Percentiles rank a stretch among this genome's conserved stretches.
Conservation (phyloP, 92 coral and sea anemone genomes). For the Virgularia gustaviana region DNA sequence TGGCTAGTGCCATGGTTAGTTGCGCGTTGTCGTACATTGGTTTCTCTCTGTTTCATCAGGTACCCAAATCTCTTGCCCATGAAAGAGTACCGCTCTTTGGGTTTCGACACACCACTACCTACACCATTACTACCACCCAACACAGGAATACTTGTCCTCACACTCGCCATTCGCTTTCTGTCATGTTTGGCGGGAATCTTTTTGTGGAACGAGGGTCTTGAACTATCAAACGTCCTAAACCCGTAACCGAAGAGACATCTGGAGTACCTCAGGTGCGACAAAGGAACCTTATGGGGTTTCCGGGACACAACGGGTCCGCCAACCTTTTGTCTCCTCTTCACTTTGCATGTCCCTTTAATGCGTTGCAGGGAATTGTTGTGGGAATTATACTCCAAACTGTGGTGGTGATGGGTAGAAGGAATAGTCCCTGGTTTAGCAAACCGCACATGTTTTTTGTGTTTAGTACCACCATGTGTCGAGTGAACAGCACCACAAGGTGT, state of each 20-base stretch:
- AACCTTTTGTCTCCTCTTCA: constrained; percentile 19
- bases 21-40: background rate
- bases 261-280: background rate
- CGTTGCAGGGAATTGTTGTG: background rate
- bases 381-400: background rate
- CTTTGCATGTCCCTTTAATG: background rate
- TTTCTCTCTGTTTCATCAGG: background rate
- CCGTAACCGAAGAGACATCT: constrained; percentile 27
- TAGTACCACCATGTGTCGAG: constrained; percentile 70
- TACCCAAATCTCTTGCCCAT: background rate
- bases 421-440: background rate
- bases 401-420: background rate
- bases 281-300: background rate
- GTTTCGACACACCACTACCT: too few species aligned
- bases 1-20: too few species aligned
- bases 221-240: background rate
- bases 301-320: constrained; percentile 19
- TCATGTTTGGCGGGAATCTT: background rate
- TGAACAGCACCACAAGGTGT: constrained; percentile 62
- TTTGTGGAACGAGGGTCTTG: too few species aligned
- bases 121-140: background rate
- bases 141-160: background rate
- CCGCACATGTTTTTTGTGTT: constrained; percentile 57
- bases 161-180: background rate
- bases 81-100: background rate